Conservation (phyloP, 2,797 vertebrate species). For the Meda fulgida region DNA sequence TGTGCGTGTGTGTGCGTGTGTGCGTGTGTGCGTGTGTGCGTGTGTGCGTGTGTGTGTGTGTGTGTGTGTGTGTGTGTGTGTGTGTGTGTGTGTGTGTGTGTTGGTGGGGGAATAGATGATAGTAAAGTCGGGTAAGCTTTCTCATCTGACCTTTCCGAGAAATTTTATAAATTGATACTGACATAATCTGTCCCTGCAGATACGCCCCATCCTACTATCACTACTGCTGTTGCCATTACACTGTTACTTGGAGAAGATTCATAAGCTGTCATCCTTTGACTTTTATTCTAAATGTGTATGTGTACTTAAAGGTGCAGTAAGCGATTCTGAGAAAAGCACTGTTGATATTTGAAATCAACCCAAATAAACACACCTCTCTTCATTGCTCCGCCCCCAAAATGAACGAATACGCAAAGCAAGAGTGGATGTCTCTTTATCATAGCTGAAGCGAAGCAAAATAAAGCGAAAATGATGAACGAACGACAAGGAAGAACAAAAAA, state of each 20-base stretch:
- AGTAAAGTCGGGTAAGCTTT: conserved; percentile 63
- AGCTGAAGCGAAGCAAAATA: background rate
- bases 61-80: no score
- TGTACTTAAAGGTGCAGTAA: conserved; percentile 57
- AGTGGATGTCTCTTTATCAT: background rate
- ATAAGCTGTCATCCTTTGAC: conserved; percentile 62
- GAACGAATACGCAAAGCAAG: background rate
- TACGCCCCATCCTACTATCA: conserved; percentile 52
- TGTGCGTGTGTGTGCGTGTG: background rate
- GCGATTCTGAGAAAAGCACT: background rate
- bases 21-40: no score
- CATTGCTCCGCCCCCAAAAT: background rate
- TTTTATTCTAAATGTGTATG: conserved; percentile 65
- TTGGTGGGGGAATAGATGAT: conserved; percentile 37
- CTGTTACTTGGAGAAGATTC: conserved; percentile 58
- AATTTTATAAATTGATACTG: conserved; percentile 75
- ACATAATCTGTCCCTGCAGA: conserved; percentile 61
- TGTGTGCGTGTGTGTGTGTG: background rate
- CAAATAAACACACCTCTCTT: background rate
- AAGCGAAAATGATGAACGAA: background rate
- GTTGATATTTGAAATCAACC: background rate
- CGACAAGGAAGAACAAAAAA: background rate
- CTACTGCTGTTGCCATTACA: conserved; percentile 54
- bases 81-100: background rate
- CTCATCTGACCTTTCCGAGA: conserved; percentile 64